Percentiles rank a stretch among this genome's conserved stretches.
phyloP scores from a whole-genome alignment of 2,797 vertebrate species.

The Schizopygopsis malacanthus region DNA sequence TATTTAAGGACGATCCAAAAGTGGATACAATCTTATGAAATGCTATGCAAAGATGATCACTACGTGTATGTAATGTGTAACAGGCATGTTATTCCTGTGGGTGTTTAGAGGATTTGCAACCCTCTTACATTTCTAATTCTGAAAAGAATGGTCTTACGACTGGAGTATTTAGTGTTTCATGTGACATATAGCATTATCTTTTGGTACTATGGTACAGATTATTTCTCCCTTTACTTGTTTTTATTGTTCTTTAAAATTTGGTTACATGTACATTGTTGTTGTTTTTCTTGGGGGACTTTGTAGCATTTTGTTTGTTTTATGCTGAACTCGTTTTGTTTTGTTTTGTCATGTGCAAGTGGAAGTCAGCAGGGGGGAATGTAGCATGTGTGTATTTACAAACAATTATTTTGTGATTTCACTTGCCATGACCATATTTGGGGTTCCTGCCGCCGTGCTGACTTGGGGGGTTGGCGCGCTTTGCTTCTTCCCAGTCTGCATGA shows the following conservation, averaged over 20 bases:
- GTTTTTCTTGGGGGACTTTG: too few species aligned
- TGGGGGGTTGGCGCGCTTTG: too few species aligned
- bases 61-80: conserved; percentile 20
- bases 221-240: background rate
- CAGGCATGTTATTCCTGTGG: conserved; percentile 1
- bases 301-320: too few species aligned
- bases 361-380: too few species aligned
- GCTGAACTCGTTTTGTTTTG: too few species aligned
- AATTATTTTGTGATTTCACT: too few species aligned
- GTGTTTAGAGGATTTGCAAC: conserved; percentile 3
- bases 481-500: too few species aligned
- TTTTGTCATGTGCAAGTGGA: too few species aligned
- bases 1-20: background rate
- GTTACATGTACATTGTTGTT: too few species aligned
- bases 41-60: background rate
- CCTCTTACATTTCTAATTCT: conserved; percentile 15
- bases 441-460: too few species aligned
- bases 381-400: too few species aligned
- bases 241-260: background rate
- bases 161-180: background rate
- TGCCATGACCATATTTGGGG: too few species aligned
- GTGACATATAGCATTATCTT: background rate
- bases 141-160: background rate
- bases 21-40: background rate
- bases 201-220: background rate